phyloP scores from a whole-genome alignment of 1,140 invertebrate species.

The Camponotus floridanus region DNA sequence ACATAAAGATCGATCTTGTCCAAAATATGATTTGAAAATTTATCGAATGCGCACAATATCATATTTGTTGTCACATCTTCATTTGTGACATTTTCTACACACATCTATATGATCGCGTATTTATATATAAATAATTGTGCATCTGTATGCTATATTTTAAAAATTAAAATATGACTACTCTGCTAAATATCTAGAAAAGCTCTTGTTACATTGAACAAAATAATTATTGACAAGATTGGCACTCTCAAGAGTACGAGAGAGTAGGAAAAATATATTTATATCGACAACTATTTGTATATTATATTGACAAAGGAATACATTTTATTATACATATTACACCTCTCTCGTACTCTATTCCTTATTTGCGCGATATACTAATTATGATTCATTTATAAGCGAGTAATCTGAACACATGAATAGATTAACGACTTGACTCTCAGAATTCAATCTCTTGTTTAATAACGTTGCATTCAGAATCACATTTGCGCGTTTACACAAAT shows the following conservation, averaged over 20 bases:
- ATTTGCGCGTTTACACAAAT: slow-evolving; percentile 3
- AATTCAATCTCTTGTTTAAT: slow-evolving; percentile 27
- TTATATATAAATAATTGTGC: slow-evolving; percentile 46
- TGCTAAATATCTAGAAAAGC: slow-evolving; percentile 21
- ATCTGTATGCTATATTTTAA: slow-evolving; percentile 1
- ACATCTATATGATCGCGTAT: slow-evolving; percentile 5
- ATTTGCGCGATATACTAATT: neutral
- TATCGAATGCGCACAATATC: slow-evolving; percentile 30
- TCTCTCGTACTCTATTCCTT: neutral
- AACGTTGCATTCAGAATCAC: slow-evolving; percentile 15
- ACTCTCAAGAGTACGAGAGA: slow-evolving; percentile 14
- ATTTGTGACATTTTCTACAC: neutral
- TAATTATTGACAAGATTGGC: slow-evolving; percentile 24
- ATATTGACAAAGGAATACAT: slow-evolving; percentile 16
- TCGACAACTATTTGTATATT: neutral
- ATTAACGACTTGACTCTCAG: slow-evolving; percentile 43
- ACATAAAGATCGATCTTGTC: slow-evolving; percentile 41
- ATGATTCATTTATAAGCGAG: slow-evolving; percentile 31
- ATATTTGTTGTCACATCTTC: slow-evolving; percentile 31
- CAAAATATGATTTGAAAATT: slow-evolving; percentile 64
- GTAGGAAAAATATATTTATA: slow-evolving; percentile 5
- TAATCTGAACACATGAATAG: slow-evolving; percentile 47
- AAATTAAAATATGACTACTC: slow-evolving; percentile 23
- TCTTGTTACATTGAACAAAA: slow-evolving; percentile 23
- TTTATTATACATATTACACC: neutral